Evolutionary conservation across 2,113 vertebrate genomes (phyloP).

Genomic region (Pelmatolapia mariae): DNA sequence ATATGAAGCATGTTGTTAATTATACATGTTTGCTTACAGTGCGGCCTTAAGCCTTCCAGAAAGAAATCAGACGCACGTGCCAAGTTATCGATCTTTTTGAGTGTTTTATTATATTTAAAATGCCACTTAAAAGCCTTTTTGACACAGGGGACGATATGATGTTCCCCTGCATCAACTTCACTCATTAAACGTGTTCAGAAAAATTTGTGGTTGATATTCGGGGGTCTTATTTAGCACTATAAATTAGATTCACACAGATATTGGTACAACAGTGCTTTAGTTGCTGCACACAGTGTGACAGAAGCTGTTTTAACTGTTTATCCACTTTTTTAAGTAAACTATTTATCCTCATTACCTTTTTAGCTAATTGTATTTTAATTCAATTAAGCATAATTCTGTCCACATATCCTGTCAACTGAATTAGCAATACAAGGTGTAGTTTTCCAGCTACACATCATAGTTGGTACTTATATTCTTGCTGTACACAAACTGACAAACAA

Average conservation of each 20-base stretch:
- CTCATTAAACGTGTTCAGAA: not conserved
- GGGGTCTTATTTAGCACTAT: not conserved
- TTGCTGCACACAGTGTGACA: not conserved
- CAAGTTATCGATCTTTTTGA: not conserved
- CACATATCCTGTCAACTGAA: not conserved
- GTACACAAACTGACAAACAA: not conserved
- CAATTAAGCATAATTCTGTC: not conserved
- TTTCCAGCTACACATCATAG: not conserved
- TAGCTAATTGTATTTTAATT: not conserved
- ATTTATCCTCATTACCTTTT: not conserved
- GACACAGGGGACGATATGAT: not conserved
- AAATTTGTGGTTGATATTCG: not conserved
- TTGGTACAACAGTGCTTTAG: not conserved
- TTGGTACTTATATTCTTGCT: not conserved
- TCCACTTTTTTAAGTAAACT: not conserved
- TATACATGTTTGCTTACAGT: constrained; percentile 50
- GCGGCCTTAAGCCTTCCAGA: constrained; percentile 2
- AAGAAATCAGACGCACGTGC: not conserved
- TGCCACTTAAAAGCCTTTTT: not conserved
- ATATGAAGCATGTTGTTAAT: constrained; percentile 51
- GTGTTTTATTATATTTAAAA: not conserved
- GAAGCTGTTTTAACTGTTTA: not conserved
- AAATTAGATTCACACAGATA: not conserved
- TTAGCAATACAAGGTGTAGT: not conserved
- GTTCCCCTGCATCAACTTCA: not conserved